Percentiles rank a stretch among this genome's conserved stretches.
phyloP scores from a whole-genome alignment of 2,113 vertebrate genomes.

The human (Homo sapiens) region DNA sequence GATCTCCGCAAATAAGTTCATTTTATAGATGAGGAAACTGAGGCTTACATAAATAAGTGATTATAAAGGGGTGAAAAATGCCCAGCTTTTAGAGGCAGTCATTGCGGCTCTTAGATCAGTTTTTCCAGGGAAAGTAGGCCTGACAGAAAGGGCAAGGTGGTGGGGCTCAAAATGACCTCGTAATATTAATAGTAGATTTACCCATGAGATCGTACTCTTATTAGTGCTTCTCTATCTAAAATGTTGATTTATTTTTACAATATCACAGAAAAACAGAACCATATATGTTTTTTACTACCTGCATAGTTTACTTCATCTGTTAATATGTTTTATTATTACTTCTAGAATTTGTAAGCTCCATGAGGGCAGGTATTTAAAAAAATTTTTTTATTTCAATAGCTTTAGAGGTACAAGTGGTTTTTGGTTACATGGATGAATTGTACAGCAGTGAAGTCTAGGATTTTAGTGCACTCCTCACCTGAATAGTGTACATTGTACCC shows the following conservation, averaged over 20 bases:
- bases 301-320: background rate
- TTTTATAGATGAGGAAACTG: background rate
- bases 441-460: too few relatives aligned
- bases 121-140: background rate
- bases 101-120: background rate
- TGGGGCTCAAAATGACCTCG: background rate
- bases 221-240: background rate
- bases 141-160: background rate
- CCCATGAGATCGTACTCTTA: background rate
- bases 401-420: too few relatives aligned
- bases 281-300: background rate
- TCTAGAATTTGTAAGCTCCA: background rate
- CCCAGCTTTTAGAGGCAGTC: background rate
- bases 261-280: background rate
- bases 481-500: too few relatives aligned
- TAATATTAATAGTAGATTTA: background rate
- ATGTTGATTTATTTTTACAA: background rate
- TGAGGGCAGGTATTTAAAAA: background rate
- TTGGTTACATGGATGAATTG: too few relatives aligned
- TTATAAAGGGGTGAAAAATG: background rate
- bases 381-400: too few relatives aligned
- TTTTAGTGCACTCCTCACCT: too few relatives aligned
- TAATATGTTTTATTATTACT: background rate
- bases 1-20: background rate
- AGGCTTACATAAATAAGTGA: background rate